A percentile compares a stretch with the other conserved stretches of the same genome.
Evolutionary conservation across 2,888 invertebrate species (phyloP).

Genomic region (Dryobotodes eremita): DNA sequence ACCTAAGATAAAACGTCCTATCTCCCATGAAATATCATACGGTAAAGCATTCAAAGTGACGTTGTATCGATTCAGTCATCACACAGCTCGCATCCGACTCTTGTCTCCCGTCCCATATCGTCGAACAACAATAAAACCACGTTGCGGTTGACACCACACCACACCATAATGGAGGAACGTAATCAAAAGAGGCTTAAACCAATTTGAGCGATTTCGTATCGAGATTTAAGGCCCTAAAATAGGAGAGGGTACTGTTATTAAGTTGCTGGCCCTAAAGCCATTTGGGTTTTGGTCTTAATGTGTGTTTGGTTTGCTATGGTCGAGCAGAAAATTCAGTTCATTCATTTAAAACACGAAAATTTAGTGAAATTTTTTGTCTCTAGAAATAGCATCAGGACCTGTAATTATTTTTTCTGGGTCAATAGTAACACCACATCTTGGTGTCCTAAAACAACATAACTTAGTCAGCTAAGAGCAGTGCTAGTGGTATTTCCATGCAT

Average conservation of each 20-base stretch:
- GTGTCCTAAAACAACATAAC: background rate
- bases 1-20: constrained; percentile 37
- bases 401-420: background rate
- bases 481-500: background rate
- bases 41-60: constrained; percentile 61
- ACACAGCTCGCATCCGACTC: constrained; percentile 72
- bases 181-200: constrained; percentile 68
- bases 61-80: constrained; percentile 75
- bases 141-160: constrained; percentile 64
- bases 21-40: constrained; percentile 61
- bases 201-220: constrained; percentile 57
- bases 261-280: constrained; percentile 1
- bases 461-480: background rate
- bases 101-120: constrained; percentile 63
- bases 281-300: background rate
- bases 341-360: background rate
- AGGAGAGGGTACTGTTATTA: constrained; percentile 1
- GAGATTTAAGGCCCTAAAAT: constrained; percentile 20
- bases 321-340: background rate
- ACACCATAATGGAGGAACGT: constrained; percentile 64
- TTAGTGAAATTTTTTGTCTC: background rate
- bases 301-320: background rate
- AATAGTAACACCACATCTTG: background rate
- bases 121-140: constrained; percentile 67
- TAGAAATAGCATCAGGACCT: background rate